phyloP scores from a whole-genome alignment of 92 coral and sea anemone species.

The Bergia sp. region DNA sequence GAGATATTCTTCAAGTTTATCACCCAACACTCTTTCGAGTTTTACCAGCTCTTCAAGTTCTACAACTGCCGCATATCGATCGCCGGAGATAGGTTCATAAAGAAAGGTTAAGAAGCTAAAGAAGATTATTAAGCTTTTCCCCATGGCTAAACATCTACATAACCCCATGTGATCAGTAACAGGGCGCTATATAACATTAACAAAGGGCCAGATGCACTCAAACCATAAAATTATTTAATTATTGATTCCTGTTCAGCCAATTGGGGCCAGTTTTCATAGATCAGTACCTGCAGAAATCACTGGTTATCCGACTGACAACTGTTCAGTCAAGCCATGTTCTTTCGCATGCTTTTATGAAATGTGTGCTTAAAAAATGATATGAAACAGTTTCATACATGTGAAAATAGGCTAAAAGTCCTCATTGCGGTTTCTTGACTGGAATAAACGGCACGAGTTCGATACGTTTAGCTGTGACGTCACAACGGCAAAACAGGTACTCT shows the following conservation, averaged over 20 bases:
- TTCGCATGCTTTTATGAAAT: slow-evolving; percentile 21
- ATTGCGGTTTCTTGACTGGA: neutral
- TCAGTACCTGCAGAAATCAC: neutral
- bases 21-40: slow-evolving; percentile 73
- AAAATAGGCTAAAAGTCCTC: neutral
- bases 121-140: neutral
- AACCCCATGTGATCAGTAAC: neutral
- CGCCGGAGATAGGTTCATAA: slow-evolving; percentile 5
- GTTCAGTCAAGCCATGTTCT: neutral
- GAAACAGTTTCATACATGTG: neutral
- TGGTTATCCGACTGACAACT: neutral
- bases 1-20: slow-evolving; percentile 62
- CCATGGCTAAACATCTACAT: neutral
- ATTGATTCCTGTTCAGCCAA: slow-evolving; percentile 22
- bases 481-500: neutral
- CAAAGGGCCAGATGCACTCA: slow-evolving; percentile 22
- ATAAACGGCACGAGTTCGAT: neutral
- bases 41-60: slow-evolving; percentile 73
- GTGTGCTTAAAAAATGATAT: neutral
- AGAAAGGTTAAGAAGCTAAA: neutral
- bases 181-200: slow-evolving; percentile 7
- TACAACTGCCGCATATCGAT: slow-evolving; percentile 73
- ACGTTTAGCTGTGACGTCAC: slow-evolving; percentile 6
- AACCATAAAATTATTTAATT: neutral
- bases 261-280: neutral